Conservation (phyloP, 2,113 vertebrate species). For the Cricetomys ansorgei region DNA sequence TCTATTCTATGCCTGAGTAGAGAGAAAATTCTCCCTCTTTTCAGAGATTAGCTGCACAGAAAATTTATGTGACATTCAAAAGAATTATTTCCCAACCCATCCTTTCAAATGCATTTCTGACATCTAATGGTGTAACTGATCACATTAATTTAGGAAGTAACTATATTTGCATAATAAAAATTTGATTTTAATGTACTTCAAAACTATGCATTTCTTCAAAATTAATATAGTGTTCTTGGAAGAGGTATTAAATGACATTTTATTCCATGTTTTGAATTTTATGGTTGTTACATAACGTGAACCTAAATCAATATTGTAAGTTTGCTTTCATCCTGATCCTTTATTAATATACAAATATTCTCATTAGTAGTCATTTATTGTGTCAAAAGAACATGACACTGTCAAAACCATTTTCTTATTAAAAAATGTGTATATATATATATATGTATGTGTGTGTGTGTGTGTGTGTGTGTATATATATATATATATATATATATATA, state of each 20-base stretch:
- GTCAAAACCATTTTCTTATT: background rate
- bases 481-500: background rate
- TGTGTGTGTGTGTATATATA: background rate
- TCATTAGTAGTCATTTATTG: slow-evolving; percentile 6
- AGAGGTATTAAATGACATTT: slow-evolving; percentile 19
- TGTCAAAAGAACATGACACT: background rate
- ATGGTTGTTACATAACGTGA: slow-evolving; percentile 52
- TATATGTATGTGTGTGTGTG: no score
- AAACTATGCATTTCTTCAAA: slow-evolving; percentile 63
- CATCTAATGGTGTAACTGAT: slow-evolving; percentile 76
- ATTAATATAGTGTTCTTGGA: slow-evolving; percentile 57
- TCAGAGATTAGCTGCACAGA: slow-evolving; percentile 76
- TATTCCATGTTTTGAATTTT: slow-evolving; percentile 15
- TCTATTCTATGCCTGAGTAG: slow-evolving; percentile 79
- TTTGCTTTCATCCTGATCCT: slow-evolving; percentile 20
- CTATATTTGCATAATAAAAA: slow-evolving; percentile 76
- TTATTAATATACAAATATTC: slow-evolving; percentile 13
- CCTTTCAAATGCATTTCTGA: slow-evolving; percentile 78
- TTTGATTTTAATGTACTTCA: slow-evolving; percentile 71
- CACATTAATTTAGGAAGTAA: slow-evolving; percentile 65
- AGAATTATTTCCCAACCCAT: slow-evolving; percentile 79
- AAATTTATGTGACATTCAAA: slow-evolving; percentile 82
- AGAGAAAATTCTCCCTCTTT: slow-evolving; percentile 70
- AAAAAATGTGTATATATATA: no score
- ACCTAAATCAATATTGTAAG: background rate